Evolutionary conservation across 2,797 vertebrate species (phyloP).

Genomic region (Leucoraja ocellata): DNA sequence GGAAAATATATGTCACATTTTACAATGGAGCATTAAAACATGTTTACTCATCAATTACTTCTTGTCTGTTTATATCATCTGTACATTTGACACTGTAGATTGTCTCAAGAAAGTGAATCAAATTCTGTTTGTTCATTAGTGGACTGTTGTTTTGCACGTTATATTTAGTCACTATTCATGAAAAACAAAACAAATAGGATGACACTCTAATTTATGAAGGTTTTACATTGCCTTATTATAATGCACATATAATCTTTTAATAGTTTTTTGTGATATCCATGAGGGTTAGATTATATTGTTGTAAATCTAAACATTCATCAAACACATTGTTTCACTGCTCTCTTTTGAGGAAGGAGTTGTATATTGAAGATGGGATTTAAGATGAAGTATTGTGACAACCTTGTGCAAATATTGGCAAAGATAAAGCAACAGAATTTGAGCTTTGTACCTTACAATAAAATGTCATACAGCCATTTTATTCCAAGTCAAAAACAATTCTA

Average conservation of each 20-base stretch:
- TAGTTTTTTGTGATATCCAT: background rate
- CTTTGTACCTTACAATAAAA: background rate
- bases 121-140: background rate
- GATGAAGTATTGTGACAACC: background rate
- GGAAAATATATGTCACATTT: constrained; percentile 41
- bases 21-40: constrained; percentile 54
- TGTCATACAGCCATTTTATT: background rate
- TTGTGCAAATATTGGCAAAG: background rate
- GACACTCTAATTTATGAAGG: background rate
- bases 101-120: background rate
- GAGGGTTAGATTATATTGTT: background rate
- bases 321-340: background rate
- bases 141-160: background rate
- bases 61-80: constrained; percentile 24
- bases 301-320: constrained; percentile 17
- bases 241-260: background rate
- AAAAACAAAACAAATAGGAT: background rate
- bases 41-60: constrained; percentile 42
- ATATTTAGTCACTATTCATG: background rate
- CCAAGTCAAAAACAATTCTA: background rate
- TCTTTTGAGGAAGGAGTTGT: background rate
- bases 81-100: background rate
- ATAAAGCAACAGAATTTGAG: background rate
- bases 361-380: background rate
- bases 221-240: background rate